phyloP scores from a whole-genome alignment of 2,113 vertebrate species.

The Pomatostomus ruficeps region DNA sequence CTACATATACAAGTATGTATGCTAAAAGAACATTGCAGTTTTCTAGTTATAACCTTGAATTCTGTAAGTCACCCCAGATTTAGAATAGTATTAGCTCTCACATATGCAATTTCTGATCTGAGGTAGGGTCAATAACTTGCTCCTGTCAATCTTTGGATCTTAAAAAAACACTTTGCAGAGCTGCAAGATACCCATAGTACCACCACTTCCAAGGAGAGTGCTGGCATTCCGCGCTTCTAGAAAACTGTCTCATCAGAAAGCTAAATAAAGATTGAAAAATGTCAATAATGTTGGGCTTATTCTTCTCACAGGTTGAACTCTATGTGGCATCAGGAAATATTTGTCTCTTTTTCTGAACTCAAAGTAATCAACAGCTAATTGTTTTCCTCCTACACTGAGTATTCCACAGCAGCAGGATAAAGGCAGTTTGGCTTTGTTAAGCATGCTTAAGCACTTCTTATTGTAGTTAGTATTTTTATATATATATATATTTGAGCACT shows the following conservation, averaged over 20 bases:
- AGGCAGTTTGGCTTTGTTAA: background rate
- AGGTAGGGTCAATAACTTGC: background rate
- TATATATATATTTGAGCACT: background rate
- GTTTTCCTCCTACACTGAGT: background rate
- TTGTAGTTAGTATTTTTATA: background rate
- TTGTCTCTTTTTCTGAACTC: background rate
- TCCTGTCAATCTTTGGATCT: background rate
- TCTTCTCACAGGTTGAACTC: background rate
- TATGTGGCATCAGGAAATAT: background rate
- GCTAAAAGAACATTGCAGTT: background rate
- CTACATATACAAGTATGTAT: background rate
- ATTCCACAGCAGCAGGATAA: background rate
- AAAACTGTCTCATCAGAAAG: background rate
- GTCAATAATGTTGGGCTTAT: background rate
- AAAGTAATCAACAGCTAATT: background rate
- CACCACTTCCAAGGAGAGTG: background rate
- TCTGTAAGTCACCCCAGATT: background rate
- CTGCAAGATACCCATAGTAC: background rate
- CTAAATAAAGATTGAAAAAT: background rate
- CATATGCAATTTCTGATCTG: background rate
- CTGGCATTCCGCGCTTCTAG: background rate
- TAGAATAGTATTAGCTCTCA: background rate
- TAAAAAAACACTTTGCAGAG: background rate
- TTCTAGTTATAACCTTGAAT: background rate
- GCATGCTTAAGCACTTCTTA: background rate